These are phyloP conservation scores for Chaetogeoica ovagalla DNA, from an alignment of 2,888 invertebrate genomes.

Conservation along the genomic window DNA sequence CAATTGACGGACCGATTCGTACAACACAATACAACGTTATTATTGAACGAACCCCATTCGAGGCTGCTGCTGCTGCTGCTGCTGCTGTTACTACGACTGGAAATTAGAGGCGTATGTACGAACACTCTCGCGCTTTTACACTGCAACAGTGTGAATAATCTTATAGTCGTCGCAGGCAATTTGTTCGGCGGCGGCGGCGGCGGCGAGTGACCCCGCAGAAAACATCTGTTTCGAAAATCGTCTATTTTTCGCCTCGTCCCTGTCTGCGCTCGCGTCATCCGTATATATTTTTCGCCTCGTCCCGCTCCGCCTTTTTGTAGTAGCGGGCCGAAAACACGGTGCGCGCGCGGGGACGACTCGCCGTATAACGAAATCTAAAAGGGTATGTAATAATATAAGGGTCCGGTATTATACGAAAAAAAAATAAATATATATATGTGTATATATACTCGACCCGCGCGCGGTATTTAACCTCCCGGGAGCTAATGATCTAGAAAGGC, in stretches of 20 bases:
- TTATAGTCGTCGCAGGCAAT: conserved; percentile 26
- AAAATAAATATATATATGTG: too few relatives aligned
- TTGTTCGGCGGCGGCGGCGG: conserved; percentile 17
- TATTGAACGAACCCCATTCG: conserved; percentile 25
- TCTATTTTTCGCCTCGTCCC: neutral
- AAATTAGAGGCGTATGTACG: neutral
- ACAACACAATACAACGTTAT: conserved; percentile 26
- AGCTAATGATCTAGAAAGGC: conserved; percentile 52
- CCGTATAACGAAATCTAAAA: conserved; percentile 43
- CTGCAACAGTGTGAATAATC: conserved; percentile 35
- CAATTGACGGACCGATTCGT: conserved; percentile 15
- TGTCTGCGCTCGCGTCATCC: neutral
- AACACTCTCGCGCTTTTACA: neutral
- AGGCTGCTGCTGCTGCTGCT: neutral
- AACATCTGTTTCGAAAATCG: conserved; percentile 53
- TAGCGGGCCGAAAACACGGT: conserved; percentile 28
- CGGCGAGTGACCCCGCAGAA: conserved; percentile 35
- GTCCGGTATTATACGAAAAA: neutral
- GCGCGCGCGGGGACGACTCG: conserved; percentile 45
- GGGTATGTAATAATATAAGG: conserved; percentile 23
- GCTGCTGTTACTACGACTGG: neutral
- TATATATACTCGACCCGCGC: neutral
- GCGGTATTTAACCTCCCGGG: conserved; percentile 38
- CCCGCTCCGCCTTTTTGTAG: neutral
- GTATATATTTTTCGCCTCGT: conserved; percentile 8